Conservation (phyloP, 2,797 vertebrate genomes). For the Uromys caudimaculatus region DNA sequence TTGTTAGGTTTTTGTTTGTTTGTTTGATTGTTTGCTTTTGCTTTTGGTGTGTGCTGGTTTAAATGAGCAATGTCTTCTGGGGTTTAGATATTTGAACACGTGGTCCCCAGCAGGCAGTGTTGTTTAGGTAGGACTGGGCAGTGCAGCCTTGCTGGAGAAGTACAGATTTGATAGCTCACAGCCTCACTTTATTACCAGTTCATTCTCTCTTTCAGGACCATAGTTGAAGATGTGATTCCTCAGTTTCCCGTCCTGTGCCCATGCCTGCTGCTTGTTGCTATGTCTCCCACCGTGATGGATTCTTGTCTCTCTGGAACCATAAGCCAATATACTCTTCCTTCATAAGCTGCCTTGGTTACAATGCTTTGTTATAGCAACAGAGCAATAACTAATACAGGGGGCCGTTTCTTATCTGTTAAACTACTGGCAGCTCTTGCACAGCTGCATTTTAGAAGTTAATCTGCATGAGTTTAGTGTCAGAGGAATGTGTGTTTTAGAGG, state of each 20-base stretch:
- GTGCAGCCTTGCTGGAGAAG: not conserved
- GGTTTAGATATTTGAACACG: not conserved
- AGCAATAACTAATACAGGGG: not conserved
- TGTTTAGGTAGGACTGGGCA: no score
- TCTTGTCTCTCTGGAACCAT: not conserved
- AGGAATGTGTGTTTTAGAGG: not conserved
- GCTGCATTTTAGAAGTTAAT: not conserved
- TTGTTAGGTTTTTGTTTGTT: not conserved
- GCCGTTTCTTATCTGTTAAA: not conserved
- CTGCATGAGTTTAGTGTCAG: not conserved
- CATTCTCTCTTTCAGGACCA: not conserved
- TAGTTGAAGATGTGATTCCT: not conserved
- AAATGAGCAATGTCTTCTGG: not conserved
- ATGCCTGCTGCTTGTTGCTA: not conserved
- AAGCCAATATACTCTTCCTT: not conserved
- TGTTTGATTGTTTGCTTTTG: not conserved
- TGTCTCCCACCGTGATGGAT: rapidly evolving
- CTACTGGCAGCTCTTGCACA: not conserved
- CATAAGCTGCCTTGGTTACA: no score
- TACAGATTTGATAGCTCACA: not conserved
- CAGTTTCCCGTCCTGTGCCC: not conserved
- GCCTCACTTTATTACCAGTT: not conserved
- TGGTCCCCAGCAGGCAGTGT: not conserved
- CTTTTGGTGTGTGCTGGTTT: not conserved
- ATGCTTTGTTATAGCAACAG: not conserved